Conservation (phyloP, 1,140 invertebrate species). For the Eupeodes corollae region DNA sequence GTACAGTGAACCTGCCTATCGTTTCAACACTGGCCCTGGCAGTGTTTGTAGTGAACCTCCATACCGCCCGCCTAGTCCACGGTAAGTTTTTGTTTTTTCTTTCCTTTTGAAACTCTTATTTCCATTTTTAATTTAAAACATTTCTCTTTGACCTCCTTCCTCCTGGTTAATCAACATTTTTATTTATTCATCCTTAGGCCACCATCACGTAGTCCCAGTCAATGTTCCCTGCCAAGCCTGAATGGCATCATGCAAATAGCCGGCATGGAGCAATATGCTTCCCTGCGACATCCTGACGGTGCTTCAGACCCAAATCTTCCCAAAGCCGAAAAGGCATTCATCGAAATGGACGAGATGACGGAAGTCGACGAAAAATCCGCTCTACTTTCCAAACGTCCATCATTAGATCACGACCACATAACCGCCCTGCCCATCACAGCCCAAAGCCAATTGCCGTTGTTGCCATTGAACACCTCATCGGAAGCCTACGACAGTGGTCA, state of each 20-base stretch:
- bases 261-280: constrained; percentile 50
- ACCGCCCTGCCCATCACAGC: constrained; percentile 44
- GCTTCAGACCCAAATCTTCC: constrained; percentile 82
- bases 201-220: constrained; percentile 32
- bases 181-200: constrained; percentile 7
- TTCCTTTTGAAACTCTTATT: too few relatives aligned
- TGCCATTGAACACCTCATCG: constrained; percentile 31
- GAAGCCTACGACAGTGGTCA: constrained; percentile 69
- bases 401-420: constrained; percentile 54
- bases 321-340: constrained; percentile 45
- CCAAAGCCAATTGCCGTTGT: constrained; percentile 35
- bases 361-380: constrained; percentile 44
- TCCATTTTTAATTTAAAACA: neutral
- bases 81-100: constrained; percentile 17
- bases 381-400: constrained; percentile 42
- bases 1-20: constrained; percentile 70
- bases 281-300: constrained; percentile 73
- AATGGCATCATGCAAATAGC: constrained; percentile 42
- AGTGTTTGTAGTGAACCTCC: constrained; percentile 49
- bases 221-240: constrained; percentile 32
- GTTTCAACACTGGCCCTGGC: constrained; percentile 56
- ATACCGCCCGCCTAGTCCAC: constrained; percentile 35
- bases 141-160: neutral
- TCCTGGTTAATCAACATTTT: neutral
- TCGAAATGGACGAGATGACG: constrained; percentile 21